Conservation (phyloP, 2,113 vertebrate genomes). For the Salvelinus namaycush region DNA sequence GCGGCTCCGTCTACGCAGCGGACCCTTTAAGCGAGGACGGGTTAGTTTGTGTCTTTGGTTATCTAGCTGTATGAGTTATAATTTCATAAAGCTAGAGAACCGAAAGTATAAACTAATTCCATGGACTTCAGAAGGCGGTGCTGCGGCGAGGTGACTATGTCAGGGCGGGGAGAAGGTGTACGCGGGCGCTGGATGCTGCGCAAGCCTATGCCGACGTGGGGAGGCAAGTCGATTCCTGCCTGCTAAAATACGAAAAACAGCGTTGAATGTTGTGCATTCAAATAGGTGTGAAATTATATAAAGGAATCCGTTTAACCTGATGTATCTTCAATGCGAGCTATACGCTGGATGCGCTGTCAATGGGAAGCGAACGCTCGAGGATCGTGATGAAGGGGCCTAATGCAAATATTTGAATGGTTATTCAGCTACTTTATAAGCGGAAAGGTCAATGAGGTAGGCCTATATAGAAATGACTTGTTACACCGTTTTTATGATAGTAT, state of each 20-base stretch:
- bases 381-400: not conserved
- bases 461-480: constrained; percentile 11
- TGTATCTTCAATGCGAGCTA: not conserved
- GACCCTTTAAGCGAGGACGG: constrained; percentile 79
- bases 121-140: constrained; percentile 65
- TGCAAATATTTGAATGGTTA: not conserved
- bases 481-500: constrained; percentile 53
- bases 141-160: constrained; percentile 15
- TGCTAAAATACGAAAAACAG: not conserved
- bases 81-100: constrained; percentile 99
- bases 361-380: not conserved
- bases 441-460: not conserved
- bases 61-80: constrained; percentile 99
- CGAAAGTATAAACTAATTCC: constrained; percentile 89
- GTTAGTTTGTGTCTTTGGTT: constrained; percentile 96
- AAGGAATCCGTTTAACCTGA: not conserved
- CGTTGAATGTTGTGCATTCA: not conserved
- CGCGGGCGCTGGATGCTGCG: constrained; percentile 50
- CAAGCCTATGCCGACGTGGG: constrained; percentile 41
- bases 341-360: not conserved
- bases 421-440: constrained; percentile 34
- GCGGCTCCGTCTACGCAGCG: constrained; percentile 51
- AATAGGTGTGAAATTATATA: not conserved
- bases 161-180: constrained; percentile 26
- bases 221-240: not conserved